A percentile compares a stretch with the other conserved stretches of the same genome.
phyloP scores from a whole-genome alignment of 2,113 vertebrate genomes.

The Xenotilapia leptura region DNA sequence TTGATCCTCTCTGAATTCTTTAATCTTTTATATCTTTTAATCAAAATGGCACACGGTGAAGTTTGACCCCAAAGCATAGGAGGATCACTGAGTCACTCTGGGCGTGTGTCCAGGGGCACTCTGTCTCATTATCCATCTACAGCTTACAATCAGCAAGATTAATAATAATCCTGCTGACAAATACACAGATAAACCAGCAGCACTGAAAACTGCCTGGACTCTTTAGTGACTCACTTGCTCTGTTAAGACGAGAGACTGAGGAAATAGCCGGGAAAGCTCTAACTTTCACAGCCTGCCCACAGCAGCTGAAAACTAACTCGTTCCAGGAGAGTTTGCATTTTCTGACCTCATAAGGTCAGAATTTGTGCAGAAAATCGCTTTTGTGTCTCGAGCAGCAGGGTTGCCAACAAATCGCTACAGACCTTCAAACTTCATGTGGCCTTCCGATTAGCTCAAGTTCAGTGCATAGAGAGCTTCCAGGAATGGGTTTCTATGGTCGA shows the following conservation, averaged over 20 bases:
- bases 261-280: background rate
- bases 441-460: background rate
- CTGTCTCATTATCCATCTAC: background rate
- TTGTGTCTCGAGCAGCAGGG: background rate
- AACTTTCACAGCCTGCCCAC: background rate
- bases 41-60: background rate
- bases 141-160: background rate
- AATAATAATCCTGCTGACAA: background rate
- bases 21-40: background rate
- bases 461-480: background rate
- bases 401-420: background rate
- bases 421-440: background rate
- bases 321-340: background rate
- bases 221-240: background rate
- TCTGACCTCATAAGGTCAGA: rapidly evolving
- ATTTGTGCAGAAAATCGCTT: background rate
- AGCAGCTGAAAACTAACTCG: background rate
- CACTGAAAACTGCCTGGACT: background rate
- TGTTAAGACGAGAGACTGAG: background rate
- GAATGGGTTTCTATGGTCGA: background rate
- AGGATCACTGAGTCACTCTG: background rate
- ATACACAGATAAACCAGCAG: background rate
- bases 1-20: background rate
- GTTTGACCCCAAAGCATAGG: background rate
- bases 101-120: background rate